A percentile compares a stretch with the other conserved stretches of the same genome.
Evolutionary conservation across 2,797 vertebrate genomes (phyloP).

Genomic region (Choloepus didactylus): DNA sequence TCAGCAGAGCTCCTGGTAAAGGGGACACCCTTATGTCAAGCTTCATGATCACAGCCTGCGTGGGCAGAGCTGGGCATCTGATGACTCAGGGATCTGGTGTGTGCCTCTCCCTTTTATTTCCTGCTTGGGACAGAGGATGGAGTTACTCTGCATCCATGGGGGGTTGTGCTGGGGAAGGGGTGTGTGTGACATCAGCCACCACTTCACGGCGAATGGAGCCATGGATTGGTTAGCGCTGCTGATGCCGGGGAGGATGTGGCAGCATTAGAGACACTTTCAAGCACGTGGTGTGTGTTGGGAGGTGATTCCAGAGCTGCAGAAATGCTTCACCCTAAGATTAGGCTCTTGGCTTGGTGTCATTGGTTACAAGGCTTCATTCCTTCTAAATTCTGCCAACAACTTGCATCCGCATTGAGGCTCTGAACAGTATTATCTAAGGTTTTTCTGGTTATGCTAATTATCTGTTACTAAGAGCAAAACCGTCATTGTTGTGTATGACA

Average conservation of each 20-base stretch:
- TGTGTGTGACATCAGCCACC: constrained; percentile 23
- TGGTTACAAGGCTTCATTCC: constrained; percentile 51
- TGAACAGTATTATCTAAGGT: not conserved
- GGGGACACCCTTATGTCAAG: constrained; percentile 73
- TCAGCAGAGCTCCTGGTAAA: constrained; percentile 81
- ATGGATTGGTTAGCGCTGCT: not conserved
- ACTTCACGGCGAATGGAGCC: not conserved
- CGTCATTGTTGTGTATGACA: not conserved
- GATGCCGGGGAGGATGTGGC: constrained; percentile 24
- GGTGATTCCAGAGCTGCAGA: constrained; percentile 33
- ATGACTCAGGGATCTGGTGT: constrained; percentile 59
- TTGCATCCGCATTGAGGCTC: constrained; percentile 65
- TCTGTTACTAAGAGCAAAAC: constrained; percentile 32
- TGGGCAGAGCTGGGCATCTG: constrained; percentile 74
- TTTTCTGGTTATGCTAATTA: constrained; percentile 62
- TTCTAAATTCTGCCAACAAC: constrained; percentile 61
- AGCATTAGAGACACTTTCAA: constrained; percentile 58
- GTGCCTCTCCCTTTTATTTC: not conserved
- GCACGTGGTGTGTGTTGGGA: not conserved
- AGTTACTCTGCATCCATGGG: not conserved
- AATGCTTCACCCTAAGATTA: constrained; percentile 50
- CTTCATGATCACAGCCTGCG: constrained; percentile 68
- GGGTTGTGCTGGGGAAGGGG: fast-evolving
- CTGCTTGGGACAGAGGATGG: constrained; percentile 34
- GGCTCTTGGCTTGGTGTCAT: constrained; percentile 43